These are phyloP conservation scores for Drosophila serrata DNA, from an alignment of 1,140 invertebrate species.

Conservation along the genomic window DNA sequence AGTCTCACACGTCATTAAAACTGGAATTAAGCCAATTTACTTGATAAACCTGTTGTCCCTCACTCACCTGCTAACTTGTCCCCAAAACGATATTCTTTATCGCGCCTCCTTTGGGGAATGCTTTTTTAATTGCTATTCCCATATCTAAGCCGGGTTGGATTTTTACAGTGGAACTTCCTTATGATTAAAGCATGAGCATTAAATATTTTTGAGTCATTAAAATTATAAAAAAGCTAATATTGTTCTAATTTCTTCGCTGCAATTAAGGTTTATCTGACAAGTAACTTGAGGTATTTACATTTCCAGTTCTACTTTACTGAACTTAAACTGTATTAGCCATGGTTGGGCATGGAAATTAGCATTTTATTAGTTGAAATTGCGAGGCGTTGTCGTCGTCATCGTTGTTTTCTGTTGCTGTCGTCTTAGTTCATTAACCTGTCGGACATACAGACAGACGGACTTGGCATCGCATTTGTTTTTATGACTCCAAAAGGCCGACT, in stretches of 20 bases:
- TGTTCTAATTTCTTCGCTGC: not conserved
- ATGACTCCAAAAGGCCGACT: slow-evolving; percentile 55
- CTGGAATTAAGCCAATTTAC: not conserved
- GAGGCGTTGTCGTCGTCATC: slow-evolving; percentile 47
- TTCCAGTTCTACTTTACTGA: not conserved
- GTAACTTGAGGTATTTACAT: not conserved
- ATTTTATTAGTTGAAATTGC: slow-evolving; percentile 71
- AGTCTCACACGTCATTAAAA: slow-evolving; percentile 9
- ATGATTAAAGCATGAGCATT: too few relatives aligned
- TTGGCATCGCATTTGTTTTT: slow-evolving; percentile 65
- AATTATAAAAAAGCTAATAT: too few relatives aligned
- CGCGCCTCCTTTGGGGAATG: slow-evolving; percentile 3
- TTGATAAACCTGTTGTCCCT: not conserved
- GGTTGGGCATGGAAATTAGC: slow-evolving; percentile 52
- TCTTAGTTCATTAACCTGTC: slow-evolving; percentile 70
- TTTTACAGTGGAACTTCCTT: slow-evolving; percentile 13
- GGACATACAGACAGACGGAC: slow-evolving; percentile 20
- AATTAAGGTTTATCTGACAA: too few relatives aligned
- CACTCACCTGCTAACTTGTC: slow-evolving; percentile 1
- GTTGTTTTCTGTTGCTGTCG: slow-evolving; percentile 8
- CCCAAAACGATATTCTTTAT: slow-evolving; percentile 16
- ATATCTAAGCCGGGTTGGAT: slow-evolving; percentile 17
- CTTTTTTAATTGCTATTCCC: slow-evolving; percentile 38
- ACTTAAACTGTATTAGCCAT: slow-evolving; percentile 10
- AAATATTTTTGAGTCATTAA: too few relatives aligned